These are phyloP conservation scores for Rhynchonema sp. DNA, from an alignment of 2,888 invertebrate species.

Conservation along the genomic window DNA sequence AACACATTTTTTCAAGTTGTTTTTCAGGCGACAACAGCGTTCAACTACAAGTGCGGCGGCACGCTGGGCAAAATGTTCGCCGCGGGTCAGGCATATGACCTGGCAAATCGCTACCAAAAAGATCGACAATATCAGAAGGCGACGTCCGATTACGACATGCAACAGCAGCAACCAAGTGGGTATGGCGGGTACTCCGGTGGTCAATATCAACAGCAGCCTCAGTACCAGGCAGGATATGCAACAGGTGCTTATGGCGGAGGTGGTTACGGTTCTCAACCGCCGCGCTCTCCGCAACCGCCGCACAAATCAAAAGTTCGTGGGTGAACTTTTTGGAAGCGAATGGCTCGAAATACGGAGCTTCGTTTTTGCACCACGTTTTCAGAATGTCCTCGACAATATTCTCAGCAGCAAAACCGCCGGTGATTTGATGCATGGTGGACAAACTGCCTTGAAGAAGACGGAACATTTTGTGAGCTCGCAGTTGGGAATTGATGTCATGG, in stretches of 20 bases:
- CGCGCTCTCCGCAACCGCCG: no score
- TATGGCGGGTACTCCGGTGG: no score
- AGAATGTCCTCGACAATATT: neutral
- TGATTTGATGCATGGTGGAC: neutral
- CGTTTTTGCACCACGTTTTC: neutral
- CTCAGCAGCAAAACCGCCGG: neutral
- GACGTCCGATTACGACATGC: no score
- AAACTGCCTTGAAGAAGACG: neutral
- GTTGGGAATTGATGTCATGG: neutral
- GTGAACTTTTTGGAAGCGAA: no score
- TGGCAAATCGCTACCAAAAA: constrained; percentile 1
- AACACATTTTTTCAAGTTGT: neutral
- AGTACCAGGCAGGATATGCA: no score
- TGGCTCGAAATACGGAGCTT: no score
- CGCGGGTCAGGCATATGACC: constrained; percentile 1
- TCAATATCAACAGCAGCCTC: no score
- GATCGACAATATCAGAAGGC: no score
- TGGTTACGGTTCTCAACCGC: no score
- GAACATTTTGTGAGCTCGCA: neutral
- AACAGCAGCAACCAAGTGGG: no score
- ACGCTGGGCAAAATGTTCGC: constrained; percentile 3
- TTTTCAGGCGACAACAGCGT: neutral
- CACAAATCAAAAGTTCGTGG: no score
- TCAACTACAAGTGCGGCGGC: constrained; percentile 5
- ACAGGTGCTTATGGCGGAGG: no score